phyloP scores from a whole-genome alignment of 1,140 invertebrate species.

The Octopus bimaculoides region DNA sequence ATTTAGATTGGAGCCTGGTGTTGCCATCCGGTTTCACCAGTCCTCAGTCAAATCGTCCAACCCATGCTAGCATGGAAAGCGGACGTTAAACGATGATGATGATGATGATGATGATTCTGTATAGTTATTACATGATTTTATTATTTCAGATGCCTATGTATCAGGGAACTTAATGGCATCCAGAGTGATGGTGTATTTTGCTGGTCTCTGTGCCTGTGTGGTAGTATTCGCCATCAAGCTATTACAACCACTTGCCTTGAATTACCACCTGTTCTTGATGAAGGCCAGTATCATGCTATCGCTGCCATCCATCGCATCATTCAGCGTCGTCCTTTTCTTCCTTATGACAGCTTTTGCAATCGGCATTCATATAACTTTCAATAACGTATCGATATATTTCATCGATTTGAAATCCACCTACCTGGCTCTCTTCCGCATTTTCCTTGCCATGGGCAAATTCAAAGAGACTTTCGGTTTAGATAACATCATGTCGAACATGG shows the following conservation, averaged over 20 bases:
- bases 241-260: not conserved
- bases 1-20: too few relatives aligned
- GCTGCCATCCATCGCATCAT: not conserved
- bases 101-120: too few relatives aligned
- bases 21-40: too few relatives aligned
- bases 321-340: not conserved
- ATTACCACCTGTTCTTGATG: conserved; percentile 6
- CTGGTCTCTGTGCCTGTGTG: not conserved
- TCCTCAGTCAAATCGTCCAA: too few relatives aligned
- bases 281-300: conserved; percentile 7
- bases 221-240: not conserved
- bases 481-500: not conserved
- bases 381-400: not conserved
- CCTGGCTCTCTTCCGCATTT: not conserved
- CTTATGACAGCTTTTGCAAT: not conserved
- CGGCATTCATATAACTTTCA: not conserved
- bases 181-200: not conserved
- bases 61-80: too few relatives aligned
- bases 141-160: not conserved
- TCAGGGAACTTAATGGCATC: not conserved
- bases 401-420: not conserved
- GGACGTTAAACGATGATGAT: too few relatives aligned
- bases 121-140: too few relatives aligned
- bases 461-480: not conserved
- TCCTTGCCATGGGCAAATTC: not conserved